Evolutionary conservation across 2,113 vertebrate genomes (phyloP), one percentile per base, ranked within the genome.

Genomic region (Peromyscus maniculatus): DNA sequence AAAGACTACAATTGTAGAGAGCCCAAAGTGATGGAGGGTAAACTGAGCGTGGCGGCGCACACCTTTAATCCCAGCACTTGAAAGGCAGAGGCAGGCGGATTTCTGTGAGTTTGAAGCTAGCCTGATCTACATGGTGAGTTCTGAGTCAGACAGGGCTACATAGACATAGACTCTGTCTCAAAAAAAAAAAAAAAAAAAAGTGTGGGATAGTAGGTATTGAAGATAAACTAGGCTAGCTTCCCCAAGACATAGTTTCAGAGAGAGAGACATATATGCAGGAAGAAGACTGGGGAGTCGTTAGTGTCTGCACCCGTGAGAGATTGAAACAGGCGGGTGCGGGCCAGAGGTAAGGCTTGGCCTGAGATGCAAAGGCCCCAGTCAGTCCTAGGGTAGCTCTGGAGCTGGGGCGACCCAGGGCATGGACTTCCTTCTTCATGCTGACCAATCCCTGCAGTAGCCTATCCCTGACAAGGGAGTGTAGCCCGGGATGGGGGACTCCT

Each of bases 21-120:
- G 36, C 36, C 15, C 55, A 62, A 24, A 26, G 55, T 36, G 21
- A 83, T 24, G 55, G 8, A 59, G 2, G 5, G 55, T 59, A 90
- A 59, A 24, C 22, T 15, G n/a, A 13, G 26, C 0, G 3, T 43
- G 39, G 22, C 15, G 1, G 59, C 4, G 9, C n/a, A 64, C 0
- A 15, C 13, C 82, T 84, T 64, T 84, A 64, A 64, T 84, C n/a
- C 22, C 11, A 64, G 57, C 13, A 64, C 11, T 39, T 43, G n/a
- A 13, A 43, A 64, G 22, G n/a, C n/a, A 28, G n/a, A 28, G 36
- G 22, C 36, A 43, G n/a, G 82, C 26, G 21, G 36, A 39, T 62
- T 36, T 62, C 55, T n/a, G 52, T 83, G 80, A 59, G 55, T 59
- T 12, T 83, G 36, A 39, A 36, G 17, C 78, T 52, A 57, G 78